Conservation (phyloP, 1,140 invertebrate species). For the Ctenoplectra terminalis region DNA sequence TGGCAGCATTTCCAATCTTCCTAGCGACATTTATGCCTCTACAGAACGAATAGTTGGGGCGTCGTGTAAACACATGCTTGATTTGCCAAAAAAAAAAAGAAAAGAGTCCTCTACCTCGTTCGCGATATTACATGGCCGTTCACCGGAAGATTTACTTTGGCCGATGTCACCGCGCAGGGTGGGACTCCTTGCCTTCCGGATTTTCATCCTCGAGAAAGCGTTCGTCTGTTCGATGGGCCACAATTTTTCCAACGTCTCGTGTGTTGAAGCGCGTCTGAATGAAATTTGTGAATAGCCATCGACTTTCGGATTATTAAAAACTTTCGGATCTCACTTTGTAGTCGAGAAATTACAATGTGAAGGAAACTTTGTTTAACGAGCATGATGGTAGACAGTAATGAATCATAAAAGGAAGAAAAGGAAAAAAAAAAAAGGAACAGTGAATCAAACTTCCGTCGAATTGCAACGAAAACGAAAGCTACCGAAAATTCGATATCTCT, state of each 20-base stretch:
- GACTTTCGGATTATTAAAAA: too few relatives aligned
- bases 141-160: constrained; percentile 13
- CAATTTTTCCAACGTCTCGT: neutral
- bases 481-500: constrained; percentile 5
- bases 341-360: too few relatives aligned
- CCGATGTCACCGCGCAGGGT: neutral
- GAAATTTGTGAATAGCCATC: neutral
- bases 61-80: constrained; percentile 54
- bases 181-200: neutral
- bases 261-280: neutral
- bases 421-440: too few relatives aligned
- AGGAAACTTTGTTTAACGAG: neutral
- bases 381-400: neutral
- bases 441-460: neutral
- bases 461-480: neutral
- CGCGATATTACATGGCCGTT: constrained; percentile 28
- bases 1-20: constrained; percentile 64
- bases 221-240: too few relatives aligned
- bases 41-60: constrained; percentile 52
- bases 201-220: neutral
- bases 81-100: constrained; percentile 43
- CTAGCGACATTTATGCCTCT: constrained; percentile 64
- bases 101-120: constrained; percentile 23
- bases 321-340: too few relatives aligned
- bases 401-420: neutral